Percentiles rank a stretch among this genome's conserved stretches.
These are phyloP conservation scores for Temnothorax longispinosus DNA, from an alignment of 1,140 invertebrate species.

Conservation along the genomic window DNA sequence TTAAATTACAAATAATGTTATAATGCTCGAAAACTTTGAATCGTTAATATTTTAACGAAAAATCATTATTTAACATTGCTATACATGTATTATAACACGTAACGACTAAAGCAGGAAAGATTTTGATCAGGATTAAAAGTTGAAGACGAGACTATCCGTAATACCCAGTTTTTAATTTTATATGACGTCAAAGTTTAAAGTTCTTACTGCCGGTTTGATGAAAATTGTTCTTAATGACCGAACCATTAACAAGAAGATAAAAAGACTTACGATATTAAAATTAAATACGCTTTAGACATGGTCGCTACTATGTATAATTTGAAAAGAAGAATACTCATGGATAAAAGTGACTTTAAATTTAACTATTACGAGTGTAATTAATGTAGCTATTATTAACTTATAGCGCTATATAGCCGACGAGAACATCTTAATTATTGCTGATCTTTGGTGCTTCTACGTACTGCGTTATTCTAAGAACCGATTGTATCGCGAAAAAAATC, in stretches of 20 bases:
- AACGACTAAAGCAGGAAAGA: neutral
- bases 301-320: neutral
- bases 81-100: neutral
- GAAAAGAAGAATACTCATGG: neutral
- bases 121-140: constrained; percentile 7
- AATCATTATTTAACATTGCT: neutral
- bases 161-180: constrained; percentile 14
- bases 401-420: neutral
- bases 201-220: constrained; percentile 48
- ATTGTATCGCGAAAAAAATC: neutral
- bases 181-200: constrained; percentile 34
- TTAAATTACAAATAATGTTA: neutral
- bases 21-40: neutral
- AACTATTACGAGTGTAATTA: neutral
- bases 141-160: neutral
- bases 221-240: constrained; percentile 61
- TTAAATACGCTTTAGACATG: neutral
- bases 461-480: neutral
- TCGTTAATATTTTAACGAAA: neutral
- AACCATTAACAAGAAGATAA: constrained; percentile 66
- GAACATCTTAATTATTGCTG: neutral
- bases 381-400: neutral
- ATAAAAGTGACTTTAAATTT: neutral
- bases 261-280: constrained; percentile 11
- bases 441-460: neutral